phyloP scores from a whole-genome alignment of 2,888 invertebrate species.

The Lasiommata megera region DNA sequence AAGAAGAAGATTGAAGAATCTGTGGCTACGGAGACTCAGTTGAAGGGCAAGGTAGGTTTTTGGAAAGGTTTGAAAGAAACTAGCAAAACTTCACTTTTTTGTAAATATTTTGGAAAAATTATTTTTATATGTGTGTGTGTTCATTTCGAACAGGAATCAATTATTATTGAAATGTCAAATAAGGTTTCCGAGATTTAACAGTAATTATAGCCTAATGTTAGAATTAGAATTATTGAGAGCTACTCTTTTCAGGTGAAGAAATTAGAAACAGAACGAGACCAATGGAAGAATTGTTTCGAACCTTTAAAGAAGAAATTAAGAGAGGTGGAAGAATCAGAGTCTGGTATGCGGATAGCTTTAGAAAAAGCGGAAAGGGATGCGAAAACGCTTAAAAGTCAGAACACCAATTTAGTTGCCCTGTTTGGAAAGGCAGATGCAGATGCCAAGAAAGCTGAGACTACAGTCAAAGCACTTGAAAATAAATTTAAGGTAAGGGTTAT shows the following conservation, averaged over 20 bases:
- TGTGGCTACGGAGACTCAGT: slow-evolving; percentile 62
- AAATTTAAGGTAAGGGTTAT: slow-evolving; percentile 62
- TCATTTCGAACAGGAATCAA: too few species aligned
- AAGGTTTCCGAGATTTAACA: too few species aligned
- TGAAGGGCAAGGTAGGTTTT: slow-evolving; percentile 74
- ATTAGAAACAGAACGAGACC: slow-evolving; percentile 65
- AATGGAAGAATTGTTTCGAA: slow-evolving; percentile 76
- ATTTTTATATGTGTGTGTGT: too few species aligned
- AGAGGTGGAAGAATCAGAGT: slow-evolving; percentile 82
- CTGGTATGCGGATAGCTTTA: slow-evolving; percentile 74
- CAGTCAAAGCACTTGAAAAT: slow-evolving; percentile 61
- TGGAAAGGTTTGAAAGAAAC: background rate
- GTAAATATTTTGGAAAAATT: too few species aligned
- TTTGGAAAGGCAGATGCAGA: slow-evolving; percentile 74
- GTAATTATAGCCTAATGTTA: too few species aligned
- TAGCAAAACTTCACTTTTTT: too few species aligned
- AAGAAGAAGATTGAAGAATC: slow-evolving; percentile 81
- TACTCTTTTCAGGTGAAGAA: slow-evolving; percentile 52
- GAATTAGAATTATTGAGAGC: too few species aligned
- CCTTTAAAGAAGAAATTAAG: slow-evolving; percentile 77
- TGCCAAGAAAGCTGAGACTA: slow-evolving; percentile 70
- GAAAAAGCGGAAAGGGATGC: slow-evolving; percentile 80
- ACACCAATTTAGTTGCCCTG: slow-evolving; percentile 67
- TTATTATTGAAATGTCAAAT: too few species aligned
- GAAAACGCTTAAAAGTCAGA: slow-evolving; percentile 69